phyloP scores from a whole-genome alignment of 2,113 vertebrate species.

The Chamaetylas fuelleborni region DNA sequence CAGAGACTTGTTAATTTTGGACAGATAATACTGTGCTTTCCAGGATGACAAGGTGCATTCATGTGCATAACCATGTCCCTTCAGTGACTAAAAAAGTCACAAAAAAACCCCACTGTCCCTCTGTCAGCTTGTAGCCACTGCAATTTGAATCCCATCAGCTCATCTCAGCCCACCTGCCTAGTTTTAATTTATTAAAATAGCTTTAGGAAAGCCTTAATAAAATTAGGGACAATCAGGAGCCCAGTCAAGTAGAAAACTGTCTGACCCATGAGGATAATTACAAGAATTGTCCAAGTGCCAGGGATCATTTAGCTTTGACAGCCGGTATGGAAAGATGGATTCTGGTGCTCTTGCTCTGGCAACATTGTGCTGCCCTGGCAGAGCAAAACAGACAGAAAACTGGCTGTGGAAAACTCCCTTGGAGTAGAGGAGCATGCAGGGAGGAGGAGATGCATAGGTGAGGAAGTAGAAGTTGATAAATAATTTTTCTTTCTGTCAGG shows the following conservation, averaged over 20 bases:
- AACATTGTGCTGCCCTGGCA: background rate
- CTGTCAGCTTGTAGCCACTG: background rate
- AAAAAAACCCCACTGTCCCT: background rate
- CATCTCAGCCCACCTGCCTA: background rate
- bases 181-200: conserved; percentile 24
- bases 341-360: background rate
- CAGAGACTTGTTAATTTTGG: background rate
- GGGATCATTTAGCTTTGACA: conserved; percentile 16
- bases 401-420: background rate
- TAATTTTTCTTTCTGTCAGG: background rate
- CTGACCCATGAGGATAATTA: conserved; percentile 8
- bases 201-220: background rate
- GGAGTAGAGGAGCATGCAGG: background rate
- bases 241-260: conserved; percentile 3
- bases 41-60: background rate
- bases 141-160: background rate
- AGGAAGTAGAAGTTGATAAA: background rate
- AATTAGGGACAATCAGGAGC: conserved; percentile 2
- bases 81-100: background rate
- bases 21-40: background rate
- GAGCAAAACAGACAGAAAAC: background rate
- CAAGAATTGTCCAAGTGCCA: background rate
- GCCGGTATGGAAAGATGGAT: background rate
- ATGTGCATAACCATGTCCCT: background rate
- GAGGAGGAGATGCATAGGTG: background rate